Conservation (phyloP, 2,888 invertebrate species). For the Platycnemis pennipes region DNA sequence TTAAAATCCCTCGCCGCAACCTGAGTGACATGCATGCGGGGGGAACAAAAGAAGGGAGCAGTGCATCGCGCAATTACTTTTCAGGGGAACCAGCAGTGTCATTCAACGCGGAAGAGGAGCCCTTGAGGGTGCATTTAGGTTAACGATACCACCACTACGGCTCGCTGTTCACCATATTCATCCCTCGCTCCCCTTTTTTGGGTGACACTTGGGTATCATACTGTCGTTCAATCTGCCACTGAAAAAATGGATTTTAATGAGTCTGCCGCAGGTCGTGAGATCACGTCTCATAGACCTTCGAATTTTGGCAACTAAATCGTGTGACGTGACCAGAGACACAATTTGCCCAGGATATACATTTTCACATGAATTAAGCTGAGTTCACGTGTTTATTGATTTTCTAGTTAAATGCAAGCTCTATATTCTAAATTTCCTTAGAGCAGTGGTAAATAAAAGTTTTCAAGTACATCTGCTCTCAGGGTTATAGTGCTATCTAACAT, state of each 20-base stretch:
- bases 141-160: neutral
- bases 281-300: neutral
- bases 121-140: neutral
- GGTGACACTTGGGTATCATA: neutral
- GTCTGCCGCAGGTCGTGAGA: neutral
- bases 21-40: neutral
- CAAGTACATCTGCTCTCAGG: too few species aligned
- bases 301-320: neutral
- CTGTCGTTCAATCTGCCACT: neutral
- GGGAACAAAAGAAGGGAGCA: neutral
- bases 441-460: too few species aligned
- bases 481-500: too few species aligned
- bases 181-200: neutral
- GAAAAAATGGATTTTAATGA: neutral
- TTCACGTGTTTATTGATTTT: too few species aligned
- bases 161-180: neutral
- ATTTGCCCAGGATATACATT: too few species aligned
- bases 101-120: neutral
- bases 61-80: neutral
- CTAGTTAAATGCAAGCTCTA: too few species aligned
- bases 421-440: too few species aligned
- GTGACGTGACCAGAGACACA: neutral
- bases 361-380: too few species aligned
- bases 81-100: neutral
- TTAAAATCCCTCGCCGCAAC: neutral